Conservation (phyloP, 2,113 vertebrate species). For the Cercocebus atys region DNA sequence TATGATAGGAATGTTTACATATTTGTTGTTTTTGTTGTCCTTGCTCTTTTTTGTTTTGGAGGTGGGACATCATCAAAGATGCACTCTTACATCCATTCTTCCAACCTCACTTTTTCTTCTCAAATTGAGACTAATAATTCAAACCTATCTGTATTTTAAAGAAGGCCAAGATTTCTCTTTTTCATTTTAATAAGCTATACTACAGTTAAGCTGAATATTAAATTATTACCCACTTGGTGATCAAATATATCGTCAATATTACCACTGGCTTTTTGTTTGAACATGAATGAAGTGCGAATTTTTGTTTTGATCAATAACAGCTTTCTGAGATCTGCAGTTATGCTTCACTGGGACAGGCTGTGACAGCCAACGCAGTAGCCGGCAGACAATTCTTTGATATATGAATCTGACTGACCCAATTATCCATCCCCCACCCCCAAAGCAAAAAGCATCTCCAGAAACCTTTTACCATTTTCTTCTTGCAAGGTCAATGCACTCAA, state of each 20-base stretch:
- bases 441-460: constrained; percentile 67
- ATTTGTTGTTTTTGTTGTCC: background rate
- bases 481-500: constrained; percentile 18
- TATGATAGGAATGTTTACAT: background rate
- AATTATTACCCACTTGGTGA: background rate
- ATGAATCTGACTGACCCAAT: constrained; percentile 83
- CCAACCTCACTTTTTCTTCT: background rate
- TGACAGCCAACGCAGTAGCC: constrained; percentile 80
- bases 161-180: background rate
- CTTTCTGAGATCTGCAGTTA: constrained; percentile 78
- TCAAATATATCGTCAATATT: constrained; percentile 49
- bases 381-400: constrained; percentile 80
- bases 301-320: constrained; percentile 78
- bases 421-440: constrained; percentile 69
- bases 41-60: background rate
- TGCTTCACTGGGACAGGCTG: constrained; percentile 81
- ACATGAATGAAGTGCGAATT: constrained; percentile 69
- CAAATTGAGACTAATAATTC: background rate
- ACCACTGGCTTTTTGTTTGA: constrained; percentile 67
- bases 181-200: background rate
- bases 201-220: background rate
- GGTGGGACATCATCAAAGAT: background rate
- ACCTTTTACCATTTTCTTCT: constrained; percentile 77
- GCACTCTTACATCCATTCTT: background rate
- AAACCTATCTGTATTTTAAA: constrained; percentile 26